These are phyloP conservation scores for Galemys pyrenaicus DNA, from an alignment of 2,113 vertebrate species.

Conservation along the genomic window DNA sequence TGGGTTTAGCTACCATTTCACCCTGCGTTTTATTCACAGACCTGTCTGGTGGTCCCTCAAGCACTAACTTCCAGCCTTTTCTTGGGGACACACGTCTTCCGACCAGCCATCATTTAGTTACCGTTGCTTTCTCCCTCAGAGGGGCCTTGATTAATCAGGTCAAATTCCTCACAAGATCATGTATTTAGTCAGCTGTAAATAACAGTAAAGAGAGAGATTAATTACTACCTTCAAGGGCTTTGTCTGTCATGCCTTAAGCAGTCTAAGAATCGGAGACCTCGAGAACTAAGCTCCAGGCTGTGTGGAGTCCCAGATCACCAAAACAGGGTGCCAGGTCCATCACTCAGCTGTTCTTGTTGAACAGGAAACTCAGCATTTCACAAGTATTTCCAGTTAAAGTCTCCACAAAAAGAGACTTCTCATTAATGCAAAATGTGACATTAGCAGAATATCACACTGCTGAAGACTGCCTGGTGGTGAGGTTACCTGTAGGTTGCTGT, in stretches of 20 bases:
- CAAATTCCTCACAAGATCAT: constrained; percentile 23
- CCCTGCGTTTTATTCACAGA: background rate
- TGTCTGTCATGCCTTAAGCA: background rate
- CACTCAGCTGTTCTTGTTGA: background rate
- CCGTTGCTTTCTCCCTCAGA: background rate
- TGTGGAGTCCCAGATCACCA: background rate
- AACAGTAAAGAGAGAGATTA: background rate
- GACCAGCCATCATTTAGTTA: background rate
- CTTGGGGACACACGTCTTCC: background rate
- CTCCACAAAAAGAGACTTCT: background rate
- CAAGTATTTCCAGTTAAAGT: constrained; percentile 4
- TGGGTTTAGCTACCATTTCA: background rate
- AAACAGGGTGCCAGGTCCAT: background rate
- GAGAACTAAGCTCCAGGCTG: background rate
- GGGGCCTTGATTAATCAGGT: constrained; percentile 50
- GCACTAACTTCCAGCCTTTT: constrained; percentile 6
- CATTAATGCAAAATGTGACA: background rate
- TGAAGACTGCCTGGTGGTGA: background rate
- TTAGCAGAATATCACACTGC: background rate
- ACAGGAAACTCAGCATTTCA: constrained; percentile 27
- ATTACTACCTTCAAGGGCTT: background rate
- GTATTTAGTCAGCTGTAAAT: constrained; percentile 50
- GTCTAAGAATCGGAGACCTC: background rate
- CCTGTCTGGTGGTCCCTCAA: background rate
- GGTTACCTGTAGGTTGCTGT: background rate